Conservation (phyloP, 2,888 invertebrate species). For the Glyphotaelius pellucidus region DNA sequence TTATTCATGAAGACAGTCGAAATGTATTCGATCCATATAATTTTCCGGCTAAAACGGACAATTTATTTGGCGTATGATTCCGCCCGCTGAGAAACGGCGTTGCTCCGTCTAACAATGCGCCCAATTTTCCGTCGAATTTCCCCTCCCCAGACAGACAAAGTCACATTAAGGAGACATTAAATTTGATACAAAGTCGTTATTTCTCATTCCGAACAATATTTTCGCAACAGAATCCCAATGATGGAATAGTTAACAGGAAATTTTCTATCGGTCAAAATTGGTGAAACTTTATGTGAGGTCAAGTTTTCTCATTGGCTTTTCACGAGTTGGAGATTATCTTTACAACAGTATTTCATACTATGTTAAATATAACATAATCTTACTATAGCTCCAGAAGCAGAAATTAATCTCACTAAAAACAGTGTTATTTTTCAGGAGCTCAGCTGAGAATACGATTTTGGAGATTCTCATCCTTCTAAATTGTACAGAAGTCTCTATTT, state of each 20-base stretch:
- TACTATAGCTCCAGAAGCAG: neutral
- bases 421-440: neutral
- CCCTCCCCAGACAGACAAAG: conserved; percentile 32
- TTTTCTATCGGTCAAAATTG: neutral
- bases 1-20: neutral
- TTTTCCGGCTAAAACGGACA: neutral
- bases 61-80: conserved; percentile 12
- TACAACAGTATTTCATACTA: neutral
- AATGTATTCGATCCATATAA: neutral
- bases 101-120: conserved; percentile 37
- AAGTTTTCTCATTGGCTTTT: neutral
- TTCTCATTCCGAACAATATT: conserved; percentile 48
- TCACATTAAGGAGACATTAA: conserved; percentile 56
- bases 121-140: conserved; percentile 32
- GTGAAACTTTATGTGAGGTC: neutral
- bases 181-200: conserved; percentile 57
- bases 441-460: neutral
- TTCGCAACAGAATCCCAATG: conserved; percentile 20
- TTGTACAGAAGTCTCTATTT: no score
- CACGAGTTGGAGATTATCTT: neutral
- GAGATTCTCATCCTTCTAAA: neutral
- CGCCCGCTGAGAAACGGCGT: neutral
- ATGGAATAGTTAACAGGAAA: neutral
- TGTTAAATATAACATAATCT: neutral
- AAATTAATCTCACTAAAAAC: neutral